Conservation (phyloP, 1,140 invertebrate species). For the Samia ricini region DNA sequence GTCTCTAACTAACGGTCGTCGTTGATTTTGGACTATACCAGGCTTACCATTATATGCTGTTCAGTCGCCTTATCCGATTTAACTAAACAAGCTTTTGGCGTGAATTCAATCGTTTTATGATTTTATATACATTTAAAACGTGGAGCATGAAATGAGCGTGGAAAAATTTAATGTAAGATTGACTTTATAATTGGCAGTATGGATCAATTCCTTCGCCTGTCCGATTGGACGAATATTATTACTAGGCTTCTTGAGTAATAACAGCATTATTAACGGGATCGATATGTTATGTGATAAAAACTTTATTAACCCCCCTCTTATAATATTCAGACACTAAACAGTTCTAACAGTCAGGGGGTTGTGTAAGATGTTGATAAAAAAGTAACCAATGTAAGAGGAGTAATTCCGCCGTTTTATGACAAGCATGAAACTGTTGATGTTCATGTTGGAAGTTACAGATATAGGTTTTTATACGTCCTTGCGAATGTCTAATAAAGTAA, state of each 20-base stretch:
- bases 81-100: too few species aligned
- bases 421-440: conserved; percentile 7
- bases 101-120: too few species aligned
- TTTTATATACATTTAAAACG: too few species aligned
- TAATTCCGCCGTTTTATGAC: conserved; percentile 6
- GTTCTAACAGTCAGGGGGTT: conserved; percentile 1
- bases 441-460: conserved; percentile 9
- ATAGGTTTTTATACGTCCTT: conserved; percentile 1
- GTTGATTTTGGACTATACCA: too few species aligned
- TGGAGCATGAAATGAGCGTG: too few species aligned
- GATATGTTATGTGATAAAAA: background rate
- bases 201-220: too few species aligned
- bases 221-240: too few species aligned
- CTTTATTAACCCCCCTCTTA: background rate
- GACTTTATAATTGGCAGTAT: too few species aligned
- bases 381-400: background rate
- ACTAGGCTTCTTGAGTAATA: background rate
- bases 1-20: too few species aligned
- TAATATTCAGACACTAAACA: conserved; percentile 5
- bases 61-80: too few species aligned
- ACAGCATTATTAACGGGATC: background rate
- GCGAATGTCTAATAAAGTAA: background rate
- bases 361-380: conserved; percentile 9
- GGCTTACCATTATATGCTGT: too few species aligned
- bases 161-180: too few species aligned